phyloP scores from a whole-genome alignment of 2,113 vertebrate species.

The Gymnocephalus cernua region DNA sequence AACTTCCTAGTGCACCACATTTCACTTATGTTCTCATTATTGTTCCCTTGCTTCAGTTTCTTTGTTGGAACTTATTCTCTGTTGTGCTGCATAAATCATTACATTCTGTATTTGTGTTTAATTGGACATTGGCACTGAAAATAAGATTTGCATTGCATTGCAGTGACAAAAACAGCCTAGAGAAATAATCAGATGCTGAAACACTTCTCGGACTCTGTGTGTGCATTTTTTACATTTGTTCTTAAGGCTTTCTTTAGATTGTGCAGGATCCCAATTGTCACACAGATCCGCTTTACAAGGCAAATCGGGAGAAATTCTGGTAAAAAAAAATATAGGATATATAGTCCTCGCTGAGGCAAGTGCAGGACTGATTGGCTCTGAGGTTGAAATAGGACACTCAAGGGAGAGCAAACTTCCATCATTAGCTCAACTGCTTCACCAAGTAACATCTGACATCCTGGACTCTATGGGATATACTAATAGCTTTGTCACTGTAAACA shows the following conservation, averaged over 20 bases:
- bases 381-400: slow-evolving; percentile 1
- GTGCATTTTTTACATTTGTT: not conserved
- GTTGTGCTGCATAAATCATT: not conserved
- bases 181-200: not conserved
- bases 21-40: not conserved
- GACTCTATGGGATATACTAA: not conserved
- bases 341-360: not conserved
- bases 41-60: not conserved
- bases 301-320: accelerated
- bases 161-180: not conserved
- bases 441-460: not conserved
- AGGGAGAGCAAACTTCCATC: not conserved
- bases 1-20: slow-evolving; percentile 1
- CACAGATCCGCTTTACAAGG: not conserved
- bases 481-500: not conserved
- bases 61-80: not conserved
- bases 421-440: not conserved
- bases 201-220: not conserved
- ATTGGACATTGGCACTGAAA: not conserved
- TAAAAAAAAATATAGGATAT: not conserved
- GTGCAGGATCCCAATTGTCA: not conserved
- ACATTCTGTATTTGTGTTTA: not conserved
- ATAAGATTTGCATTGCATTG: not conserved
- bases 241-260: not conserved
- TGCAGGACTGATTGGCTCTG: not conserved